Evolutionary conservation across 2,113 vertebrate genomes (phyloP), one percentile per base, ranked within the genome.

Genomic region (Jacana jacana): DNA sequence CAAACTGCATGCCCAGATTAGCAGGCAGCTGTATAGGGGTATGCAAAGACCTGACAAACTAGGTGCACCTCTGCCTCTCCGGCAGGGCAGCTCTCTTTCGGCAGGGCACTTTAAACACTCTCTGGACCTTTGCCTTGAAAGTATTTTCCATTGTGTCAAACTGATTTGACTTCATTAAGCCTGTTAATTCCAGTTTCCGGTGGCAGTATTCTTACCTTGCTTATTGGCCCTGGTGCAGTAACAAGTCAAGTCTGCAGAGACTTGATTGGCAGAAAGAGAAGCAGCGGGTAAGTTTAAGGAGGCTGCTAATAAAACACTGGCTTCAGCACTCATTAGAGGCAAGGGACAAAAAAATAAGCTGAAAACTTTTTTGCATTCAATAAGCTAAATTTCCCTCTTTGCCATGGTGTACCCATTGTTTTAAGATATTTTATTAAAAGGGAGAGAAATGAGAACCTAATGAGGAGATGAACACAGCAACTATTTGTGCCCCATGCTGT

Each of bases 161-260:
- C 8, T 39, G 24, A 46, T 87, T 52, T 66, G 92, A 5, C 65
- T 87, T 48, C 28, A n/a, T 44, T 35, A 58, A 73, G 15, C 30
- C 30, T 44, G 72, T 11, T 39, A 19, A 14, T 35, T 48, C 51
- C 24, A 40, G 25, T n/a, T 83, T 33, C 55, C 0, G 0, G 19
- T 22, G 63, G 66, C n/a, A 68, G 11, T 12, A 24, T 66, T 66
- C 37, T 33, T 70, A 13, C 4, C 49, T 77, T 69, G 46, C 18
- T 37, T 49, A 11, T 14, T 61, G 65, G 44, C 28, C 17, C 69
- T 22, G 49, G 46, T 12, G 17, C 33, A 52, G 17, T 25, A 60
- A 18, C 51, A 2, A 31, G 17, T 33, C 35, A 19, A 49, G 39
- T 10, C 68, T 91, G 87, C 64, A 31, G 19, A 68, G 35, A 30